Evolutionary conservation across 35 echinoderm and acorn worm species (phyloP).

Genomic region (Amphiura filiformis): DNA sequence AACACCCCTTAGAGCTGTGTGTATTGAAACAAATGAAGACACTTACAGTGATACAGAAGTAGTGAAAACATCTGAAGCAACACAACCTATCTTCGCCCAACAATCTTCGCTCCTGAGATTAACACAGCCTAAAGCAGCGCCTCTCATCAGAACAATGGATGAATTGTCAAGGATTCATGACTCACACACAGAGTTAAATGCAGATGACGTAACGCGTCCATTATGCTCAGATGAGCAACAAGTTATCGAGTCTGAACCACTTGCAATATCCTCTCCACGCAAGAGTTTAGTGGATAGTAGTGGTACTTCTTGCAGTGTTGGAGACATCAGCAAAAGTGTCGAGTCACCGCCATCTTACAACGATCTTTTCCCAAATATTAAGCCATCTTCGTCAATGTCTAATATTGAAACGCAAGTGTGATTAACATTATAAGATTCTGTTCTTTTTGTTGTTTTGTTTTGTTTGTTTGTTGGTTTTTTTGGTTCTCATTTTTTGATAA

Average conservation of each 20-base stretch:
- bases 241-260: neutral
- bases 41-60: neutral
- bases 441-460: neutral
- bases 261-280: neutral
- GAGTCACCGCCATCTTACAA: neutral
- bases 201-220: neutral
- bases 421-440: too few species aligned
- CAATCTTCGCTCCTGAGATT: neutral
- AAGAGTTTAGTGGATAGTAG: neutral
- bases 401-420: slow-evolving; percentile 5
- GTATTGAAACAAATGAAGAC: neutral
- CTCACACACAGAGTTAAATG: neutral
- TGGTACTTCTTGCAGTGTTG: neutral
- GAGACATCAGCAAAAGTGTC: neutral
- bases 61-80: too few species aligned
- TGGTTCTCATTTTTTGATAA: too few species aligned
- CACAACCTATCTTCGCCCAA: too few species aligned
- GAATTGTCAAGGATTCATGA: neutral
- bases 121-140: neutral
- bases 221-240: neutral
- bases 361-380: neutral
- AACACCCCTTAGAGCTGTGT: neutral
- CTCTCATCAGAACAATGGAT: neutral
- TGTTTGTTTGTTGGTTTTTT: neutral
- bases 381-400: neutral